These are phyloP conservation scores for Noctuana brunneofusca DNA, from an alignment of 2,888 invertebrate genomes.

Conservation along the genomic window DNA sequence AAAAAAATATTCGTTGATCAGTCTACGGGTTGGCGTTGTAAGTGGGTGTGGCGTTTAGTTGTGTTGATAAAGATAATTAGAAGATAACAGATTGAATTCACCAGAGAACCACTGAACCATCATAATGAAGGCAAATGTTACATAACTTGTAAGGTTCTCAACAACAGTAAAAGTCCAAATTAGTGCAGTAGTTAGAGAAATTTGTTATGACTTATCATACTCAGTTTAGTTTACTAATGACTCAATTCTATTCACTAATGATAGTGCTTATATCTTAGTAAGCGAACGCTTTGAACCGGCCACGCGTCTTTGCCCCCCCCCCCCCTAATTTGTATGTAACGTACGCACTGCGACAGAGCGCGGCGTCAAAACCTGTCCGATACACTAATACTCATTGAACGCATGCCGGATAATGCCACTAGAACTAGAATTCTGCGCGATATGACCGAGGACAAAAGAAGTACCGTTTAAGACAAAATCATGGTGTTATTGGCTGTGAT, in stretches of 20 bases:
- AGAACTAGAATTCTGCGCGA: constrained; percentile 7
- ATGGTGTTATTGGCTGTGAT: background rate
- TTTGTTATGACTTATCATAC: no score
- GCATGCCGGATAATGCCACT: constrained; percentile 17
- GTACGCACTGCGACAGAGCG: constrained; percentile 28
- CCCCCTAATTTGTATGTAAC: constrained; percentile 31
- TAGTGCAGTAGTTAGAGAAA: no score
- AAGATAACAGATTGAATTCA: no score
- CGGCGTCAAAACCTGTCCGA: constrained; percentile 21
- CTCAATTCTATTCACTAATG: background rate
- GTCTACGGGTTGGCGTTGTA: no score
- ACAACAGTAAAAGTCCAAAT: no score
- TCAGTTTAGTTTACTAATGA: no score
- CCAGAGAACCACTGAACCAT: no score
- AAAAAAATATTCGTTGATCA: no score
- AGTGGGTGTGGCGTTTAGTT: no score
- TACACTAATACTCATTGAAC: constrained; percentile 29
- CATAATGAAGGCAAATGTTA: no score
- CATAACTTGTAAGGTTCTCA: no score
- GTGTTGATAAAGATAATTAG: no score
- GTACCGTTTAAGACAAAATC: constrained; percentile 1
- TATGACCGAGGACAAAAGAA: background rate
- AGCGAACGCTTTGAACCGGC: constrained; percentile 12
- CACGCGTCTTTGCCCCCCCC: constrained; percentile 20
- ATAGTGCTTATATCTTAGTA: constrained; percentile 6